Evolutionary conservation across 2,113 vertebrate genomes (phyloP).

Genomic region (Alligator mississippiensis): DNA sequence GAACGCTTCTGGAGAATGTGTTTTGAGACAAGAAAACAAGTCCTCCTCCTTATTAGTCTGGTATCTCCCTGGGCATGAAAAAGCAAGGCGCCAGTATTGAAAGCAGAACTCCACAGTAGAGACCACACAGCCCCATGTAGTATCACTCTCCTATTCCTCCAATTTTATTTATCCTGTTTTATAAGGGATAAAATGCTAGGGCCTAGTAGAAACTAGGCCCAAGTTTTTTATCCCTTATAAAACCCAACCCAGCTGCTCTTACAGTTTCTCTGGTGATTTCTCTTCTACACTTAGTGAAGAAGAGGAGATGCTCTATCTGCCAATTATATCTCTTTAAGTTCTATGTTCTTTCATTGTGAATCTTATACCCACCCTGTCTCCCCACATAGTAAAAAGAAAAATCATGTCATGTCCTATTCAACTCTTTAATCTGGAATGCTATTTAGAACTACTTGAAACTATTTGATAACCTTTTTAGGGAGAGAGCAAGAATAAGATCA

Average conservation of each 20-base stretch:
- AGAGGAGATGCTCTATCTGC: background rate
- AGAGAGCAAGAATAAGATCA: accelerated
- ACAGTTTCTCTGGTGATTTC: slow-evolving; percentile 18
- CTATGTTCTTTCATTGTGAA: background rate
- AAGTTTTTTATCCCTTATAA: background rate
- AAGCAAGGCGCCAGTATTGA: background rate
- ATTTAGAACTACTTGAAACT: slow-evolving; percentile 15
- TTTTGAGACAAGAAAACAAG: background rate
- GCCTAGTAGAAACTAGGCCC: background rate
- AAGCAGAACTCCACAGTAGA: background rate
- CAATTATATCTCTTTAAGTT: background rate
- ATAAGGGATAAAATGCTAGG: too few species aligned
- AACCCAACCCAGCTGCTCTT: background rate
- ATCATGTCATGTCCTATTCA: background rate
- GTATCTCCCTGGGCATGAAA: background rate
- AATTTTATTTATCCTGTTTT: too few species aligned
- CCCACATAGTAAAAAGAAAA: background rate
- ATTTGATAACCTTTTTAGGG: background rate
- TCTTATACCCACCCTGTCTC: background rate
- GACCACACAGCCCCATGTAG: background rate
- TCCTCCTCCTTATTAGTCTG: background rate
- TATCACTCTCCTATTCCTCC: too few species aligned
- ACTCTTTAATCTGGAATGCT: background rate
- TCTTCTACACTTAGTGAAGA: background rate
- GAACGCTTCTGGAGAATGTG: background rate